Conservation (phyloP, 2,113 vertebrate genomes). For the Ascaphus truei region DNA sequence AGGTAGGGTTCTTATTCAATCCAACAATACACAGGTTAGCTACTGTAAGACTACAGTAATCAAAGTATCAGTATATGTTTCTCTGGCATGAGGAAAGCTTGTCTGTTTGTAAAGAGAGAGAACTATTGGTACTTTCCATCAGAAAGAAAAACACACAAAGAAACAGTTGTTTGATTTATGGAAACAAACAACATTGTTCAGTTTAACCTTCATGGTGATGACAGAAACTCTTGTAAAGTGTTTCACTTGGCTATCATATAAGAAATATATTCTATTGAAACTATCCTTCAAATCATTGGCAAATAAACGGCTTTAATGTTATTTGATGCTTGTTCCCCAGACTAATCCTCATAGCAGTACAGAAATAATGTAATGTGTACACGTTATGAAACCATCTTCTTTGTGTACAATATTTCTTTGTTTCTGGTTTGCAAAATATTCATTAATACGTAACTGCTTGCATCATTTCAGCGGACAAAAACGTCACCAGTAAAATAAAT, state of each 20-base stretch:
- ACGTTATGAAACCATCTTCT: neutral
- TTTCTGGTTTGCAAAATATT: neutral
- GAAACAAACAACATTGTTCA: neutral
- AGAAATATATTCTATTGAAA: neutral
- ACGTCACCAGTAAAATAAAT: neutral
- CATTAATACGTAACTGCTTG: constrained; percentile 1
- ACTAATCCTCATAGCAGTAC: constrained; percentile 11
- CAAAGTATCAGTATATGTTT: neutral
- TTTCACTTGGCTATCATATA: neutral
- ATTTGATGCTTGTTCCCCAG: neutral
- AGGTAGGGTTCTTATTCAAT: too few relatives aligned
- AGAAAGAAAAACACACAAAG: neutral
- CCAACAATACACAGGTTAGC: too few relatives aligned
- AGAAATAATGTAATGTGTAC: neutral
- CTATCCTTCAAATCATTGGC: neutral
- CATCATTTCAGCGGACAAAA: neutral
- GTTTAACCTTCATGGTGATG: neutral
- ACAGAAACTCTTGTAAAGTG: neutral
- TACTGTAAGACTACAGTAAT: neutral
- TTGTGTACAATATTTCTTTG: constrained; percentile 4
- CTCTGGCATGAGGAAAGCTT: neutral
- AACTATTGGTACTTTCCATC: neutral
- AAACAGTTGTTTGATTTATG: neutral
- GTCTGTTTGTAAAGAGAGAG: neutral
- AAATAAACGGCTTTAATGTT: neutral